A percentile compares a stretch with the other conserved stretches of the same genome.
phyloP scores from a whole-genome alignment of 2,113 vertebrate genomes.

The Perca schrenkii region DNA sequence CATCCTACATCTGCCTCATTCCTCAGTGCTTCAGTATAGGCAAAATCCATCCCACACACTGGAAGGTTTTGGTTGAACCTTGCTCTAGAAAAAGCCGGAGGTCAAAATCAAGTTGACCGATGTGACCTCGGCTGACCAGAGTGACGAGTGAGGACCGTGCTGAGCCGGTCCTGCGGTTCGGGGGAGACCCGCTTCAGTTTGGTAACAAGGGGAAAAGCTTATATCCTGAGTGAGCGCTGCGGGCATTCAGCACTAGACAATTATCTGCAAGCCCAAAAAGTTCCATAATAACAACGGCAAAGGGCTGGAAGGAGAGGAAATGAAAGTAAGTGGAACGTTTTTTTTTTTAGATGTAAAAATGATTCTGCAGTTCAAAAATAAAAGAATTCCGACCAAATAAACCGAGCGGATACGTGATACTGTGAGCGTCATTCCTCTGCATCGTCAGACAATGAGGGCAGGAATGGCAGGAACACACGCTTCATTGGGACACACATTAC shows the following conservation, averaged over 20 bases:
- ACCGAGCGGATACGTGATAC: slow-evolving; percentile 40
- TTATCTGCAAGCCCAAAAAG: slow-evolving; percentile 66
- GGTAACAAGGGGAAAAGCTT: slow-evolving; percentile 69
- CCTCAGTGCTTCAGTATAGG: slow-evolving; percentile 13
- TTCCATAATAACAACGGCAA: slow-evolving; percentile 72
- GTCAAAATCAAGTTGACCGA: slow-evolving; percentile 58
- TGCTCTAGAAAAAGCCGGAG: slow-evolving; percentile 49
- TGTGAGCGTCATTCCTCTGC: slow-evolving; percentile 31
- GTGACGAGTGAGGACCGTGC: slow-evolving; percentile 55
- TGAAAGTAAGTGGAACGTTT: slow-evolving; percentile 63
- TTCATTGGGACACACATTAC: slow-evolving; percentile 11
- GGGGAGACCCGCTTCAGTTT: slow-evolving; percentile 30
- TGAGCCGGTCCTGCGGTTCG: slow-evolving; percentile 61
- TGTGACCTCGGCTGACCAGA: slow-evolving; percentile 67
- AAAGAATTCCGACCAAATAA: slow-evolving; percentile 46
- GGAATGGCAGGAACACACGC: slow-evolving; percentile 4
- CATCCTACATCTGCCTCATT: slow-evolving; percentile 36
- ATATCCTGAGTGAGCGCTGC: slow-evolving; percentile 57
- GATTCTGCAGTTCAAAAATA: slow-evolving; percentile 61
- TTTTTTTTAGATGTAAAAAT: slow-evolving; percentile 42
- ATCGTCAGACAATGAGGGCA: slow-evolving; percentile 41
- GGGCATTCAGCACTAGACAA: slow-evolving; percentile 51
- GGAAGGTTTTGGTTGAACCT: slow-evolving; percentile 31
- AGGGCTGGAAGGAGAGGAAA: slow-evolving; percentile 51
- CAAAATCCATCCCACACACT: slow-evolving; percentile 19